phyloP scores from a whole-genome alignment of 92 coral and sea anemone species.

The Plumapathes pennacea region DNA sequence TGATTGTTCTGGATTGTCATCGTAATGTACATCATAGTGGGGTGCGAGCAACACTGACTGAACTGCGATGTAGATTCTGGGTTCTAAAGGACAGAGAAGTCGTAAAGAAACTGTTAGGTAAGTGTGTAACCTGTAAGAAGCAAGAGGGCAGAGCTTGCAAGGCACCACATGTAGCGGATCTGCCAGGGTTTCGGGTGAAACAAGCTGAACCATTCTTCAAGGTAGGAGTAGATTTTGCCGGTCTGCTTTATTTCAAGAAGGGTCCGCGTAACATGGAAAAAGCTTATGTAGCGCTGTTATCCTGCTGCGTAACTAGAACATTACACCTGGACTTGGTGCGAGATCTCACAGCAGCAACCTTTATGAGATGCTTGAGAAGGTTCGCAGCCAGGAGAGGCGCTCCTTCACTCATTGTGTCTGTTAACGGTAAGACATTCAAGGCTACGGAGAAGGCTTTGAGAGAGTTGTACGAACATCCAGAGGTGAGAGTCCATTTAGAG shows the following conservation, averaged over 20 bases:
- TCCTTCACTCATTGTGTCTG: neutral
- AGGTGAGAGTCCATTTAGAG: neutral
- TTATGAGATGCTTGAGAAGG: conserved; percentile 18
- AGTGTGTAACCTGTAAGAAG: conserved; percentile 34
- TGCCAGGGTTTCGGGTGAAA: conserved; percentile 33
- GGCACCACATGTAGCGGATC: conserved; percentile 10
- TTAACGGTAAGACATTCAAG: conserved; percentile 4
- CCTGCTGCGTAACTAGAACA: conserved; percentile 37
- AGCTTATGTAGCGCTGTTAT: conserved; percentile 14
- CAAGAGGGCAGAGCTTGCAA: conserved; percentile 23
- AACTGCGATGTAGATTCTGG: conserved; percentile 37
- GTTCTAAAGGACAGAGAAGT: conserved; percentile 41
- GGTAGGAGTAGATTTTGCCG: conserved; percentile 42
- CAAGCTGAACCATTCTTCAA: conserved; percentile 22
- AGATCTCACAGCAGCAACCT: conserved; percentile 15
- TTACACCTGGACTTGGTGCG: conserved; percentile 24
- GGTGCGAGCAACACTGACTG: conserved; percentile 31
- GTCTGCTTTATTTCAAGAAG: conserved; percentile 23
- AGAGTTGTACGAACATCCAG: neutral
- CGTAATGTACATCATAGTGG: conserved; percentile 32
- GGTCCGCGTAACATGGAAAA: neutral
- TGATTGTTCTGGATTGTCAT: conserved; percentile 30
- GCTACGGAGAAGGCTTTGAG: neutral
- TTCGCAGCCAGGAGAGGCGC: conserved; percentile 30
- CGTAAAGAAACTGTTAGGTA: conserved; percentile 24